Percentiles rank a stretch among this genome's conserved stretches.
phyloP scores from a whole-genome alignment of 2,113 vertebrate genomes.

The Corapipo altera region DNA sequence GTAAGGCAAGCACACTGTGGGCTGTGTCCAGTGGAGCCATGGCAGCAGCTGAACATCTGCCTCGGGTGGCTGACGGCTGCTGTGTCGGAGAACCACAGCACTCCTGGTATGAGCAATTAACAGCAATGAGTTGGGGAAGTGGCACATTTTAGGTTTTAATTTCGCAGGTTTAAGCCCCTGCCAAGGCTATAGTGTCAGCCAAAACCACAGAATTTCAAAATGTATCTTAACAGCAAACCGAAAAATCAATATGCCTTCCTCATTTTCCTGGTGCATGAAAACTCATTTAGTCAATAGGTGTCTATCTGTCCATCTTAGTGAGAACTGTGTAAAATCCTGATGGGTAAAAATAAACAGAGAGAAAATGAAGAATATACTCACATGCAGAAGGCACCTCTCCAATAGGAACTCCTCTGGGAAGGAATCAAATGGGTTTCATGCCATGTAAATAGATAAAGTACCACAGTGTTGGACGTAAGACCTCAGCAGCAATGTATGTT shows the following conservation, averaged over 20 bases:
- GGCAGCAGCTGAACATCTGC: background rate
- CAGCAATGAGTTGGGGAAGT: background rate
- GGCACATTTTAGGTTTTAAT: background rate
- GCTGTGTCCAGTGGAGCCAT: background rate
- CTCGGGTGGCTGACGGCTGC: background rate
- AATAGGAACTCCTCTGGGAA: background rate
- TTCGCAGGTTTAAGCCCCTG: slow-evolving; percentile 13
- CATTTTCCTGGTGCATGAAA: slow-evolving; percentile 17
- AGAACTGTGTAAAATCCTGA: background rate
- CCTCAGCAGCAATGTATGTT: background rate
- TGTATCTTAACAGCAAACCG: background rate
- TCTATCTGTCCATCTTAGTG: background rate
- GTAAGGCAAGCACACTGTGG: rapidly evolving
- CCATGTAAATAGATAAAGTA: background rate
- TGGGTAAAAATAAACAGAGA: background rate
- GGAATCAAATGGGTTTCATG: background rate
- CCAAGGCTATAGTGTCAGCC: background rate
- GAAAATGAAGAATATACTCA: background rate
- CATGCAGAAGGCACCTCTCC: background rate
- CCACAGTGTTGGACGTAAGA: background rate
- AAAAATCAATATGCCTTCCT: slow-evolving; percentile 45
- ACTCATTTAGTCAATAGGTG: background rate
- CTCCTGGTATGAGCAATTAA: background rate
- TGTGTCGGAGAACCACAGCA: background rate
- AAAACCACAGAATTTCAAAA: slow-evolving; percentile 48